Base-by-base conservation (phyloP, 2,888 invertebrate species). In the Nomada fabriciana region DNA sequence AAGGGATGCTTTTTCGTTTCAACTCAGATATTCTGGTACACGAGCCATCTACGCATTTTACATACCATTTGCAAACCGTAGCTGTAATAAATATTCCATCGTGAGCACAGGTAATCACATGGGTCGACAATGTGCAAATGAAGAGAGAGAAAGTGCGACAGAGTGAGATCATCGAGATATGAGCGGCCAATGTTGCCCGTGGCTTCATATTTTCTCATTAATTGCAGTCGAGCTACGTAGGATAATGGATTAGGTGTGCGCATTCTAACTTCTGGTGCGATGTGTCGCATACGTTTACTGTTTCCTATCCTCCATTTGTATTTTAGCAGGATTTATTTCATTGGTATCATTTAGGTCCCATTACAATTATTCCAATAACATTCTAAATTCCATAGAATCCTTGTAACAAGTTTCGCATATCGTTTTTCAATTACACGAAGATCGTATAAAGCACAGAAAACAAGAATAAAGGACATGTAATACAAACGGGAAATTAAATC, bases 1-100 rank as follows among this genome's bases (percentile, higher is more conserved):
- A 82, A 63, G 43, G 61, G 57, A 75, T 59, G 53, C 57, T 47
- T 23, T 67, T 52, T 25, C 18, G 57, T 77, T 74, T 53, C 63
- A 61, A 60, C 20, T 9, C 50, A 57, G 79, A 74, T 20, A 71
- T 42, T 47, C 29, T 20, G 55, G 50, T 2, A 53, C 50, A 60
- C 23, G 43, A 10, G 23, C 1, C 61, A 23, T 13, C 69, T n/a
- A 9, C 11, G 72, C 79, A 84, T 85, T 85, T 85, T 81, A 74
- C 88, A 85, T 83, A 73, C 64, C 80, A 80, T 86, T 87, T 79
- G 85, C 80, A 84, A 82, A 80, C 67, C 42, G 81, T 79, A 74
- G 82, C 63, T 64, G 84, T 76, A 74, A 87, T 88, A 88, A 88
- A 88, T 88, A 88, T 86, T 82, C 77, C 84, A 80, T 78, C 88